Evolutionary conservation across 2,797 vertebrate species (phyloP).

Genomic region (Anguilla obscura): DNA sequence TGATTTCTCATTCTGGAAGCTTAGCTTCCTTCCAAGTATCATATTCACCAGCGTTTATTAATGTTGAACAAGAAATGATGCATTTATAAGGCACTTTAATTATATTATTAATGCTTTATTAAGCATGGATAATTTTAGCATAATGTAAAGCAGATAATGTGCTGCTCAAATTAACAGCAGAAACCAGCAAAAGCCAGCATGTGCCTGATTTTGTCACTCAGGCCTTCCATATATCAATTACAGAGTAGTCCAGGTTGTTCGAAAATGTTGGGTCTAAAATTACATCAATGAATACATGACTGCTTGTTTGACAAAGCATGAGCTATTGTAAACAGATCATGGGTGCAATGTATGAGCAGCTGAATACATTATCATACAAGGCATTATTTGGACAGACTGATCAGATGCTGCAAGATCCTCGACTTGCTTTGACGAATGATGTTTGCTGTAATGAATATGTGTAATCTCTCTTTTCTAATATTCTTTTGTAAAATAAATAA

Average conservation of each 20-base stretch:
- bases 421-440: background rate
- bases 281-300: background rate
- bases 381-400: conserved; percentile 25
- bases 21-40: no score
- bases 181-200: background rate
- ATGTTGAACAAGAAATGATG: no score
- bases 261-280: conserved; percentile 9
- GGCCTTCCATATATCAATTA: background rate
- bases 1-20: no score
- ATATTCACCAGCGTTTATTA: no score
- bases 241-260: background rate
- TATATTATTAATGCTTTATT: no score
- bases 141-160: no score
- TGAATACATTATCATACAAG: conserved; percentile 31
- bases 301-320: background rate
- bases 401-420: conserved; percentile 9
- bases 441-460: conserved; percentile 34
- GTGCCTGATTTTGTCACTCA: background rate
- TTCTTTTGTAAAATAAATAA: background rate
- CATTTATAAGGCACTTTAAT: no score
- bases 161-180: background rate
- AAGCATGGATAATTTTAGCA: no score
- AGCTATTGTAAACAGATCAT: conserved; percentile 4
- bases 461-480: conserved; percentile 27
- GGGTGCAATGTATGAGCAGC: conserved; percentile 2